Base-by-base conservation (phyloP, 2,888 invertebrate genomes). In the Ornithoptera alexandrae region DNA sequence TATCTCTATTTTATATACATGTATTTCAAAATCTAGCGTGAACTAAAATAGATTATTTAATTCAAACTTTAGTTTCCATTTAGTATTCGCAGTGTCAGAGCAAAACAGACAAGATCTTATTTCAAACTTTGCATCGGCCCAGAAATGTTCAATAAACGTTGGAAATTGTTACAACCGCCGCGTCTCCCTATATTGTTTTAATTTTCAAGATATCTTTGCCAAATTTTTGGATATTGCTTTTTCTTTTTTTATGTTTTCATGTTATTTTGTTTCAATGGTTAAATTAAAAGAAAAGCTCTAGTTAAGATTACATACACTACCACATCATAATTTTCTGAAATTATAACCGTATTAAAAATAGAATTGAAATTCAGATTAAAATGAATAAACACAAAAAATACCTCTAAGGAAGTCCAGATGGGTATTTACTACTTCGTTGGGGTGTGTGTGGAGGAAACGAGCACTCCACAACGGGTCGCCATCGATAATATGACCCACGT, bases 391-490 rank as follows among this genome's bases (percentile, higher is more conserved):
- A 17, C 1, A 20, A 57, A 59, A 50, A 67, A 71, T 80, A 96
- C 96, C 96, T 92, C 95, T 94, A 62, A 97, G 87, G 84, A 96
- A 97, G 82, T 96, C 97, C 78, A 96, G 89, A 86, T 98, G 98
- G 0, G 97, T 96, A 75, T 94, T 94, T 73, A 96, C 93, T 67
- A 98, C 95, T 66, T 96, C 96, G 18, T 96, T 94, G 3, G 97
- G 97, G 85, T 97, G 94, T 1, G 96, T 96, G 70, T 95, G 94
- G 72, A 98, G 93, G 80, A 97, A 96, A 71, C 96, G 94, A 7
- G 97, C 96, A 79, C 97, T 97, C 98, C 98, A 98, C 50, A 98
- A 86, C 0, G 97, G 97, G 85, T 98, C 97, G 0, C 96, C 96
- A 83, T 97, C 96, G 70, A 97, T 95, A 68, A 94, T 94, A 75